Evolutionary conservation across 2,888 invertebrate genomes (phyloP).

Genomic region (Lissocephala sabroskyi): DNA sequence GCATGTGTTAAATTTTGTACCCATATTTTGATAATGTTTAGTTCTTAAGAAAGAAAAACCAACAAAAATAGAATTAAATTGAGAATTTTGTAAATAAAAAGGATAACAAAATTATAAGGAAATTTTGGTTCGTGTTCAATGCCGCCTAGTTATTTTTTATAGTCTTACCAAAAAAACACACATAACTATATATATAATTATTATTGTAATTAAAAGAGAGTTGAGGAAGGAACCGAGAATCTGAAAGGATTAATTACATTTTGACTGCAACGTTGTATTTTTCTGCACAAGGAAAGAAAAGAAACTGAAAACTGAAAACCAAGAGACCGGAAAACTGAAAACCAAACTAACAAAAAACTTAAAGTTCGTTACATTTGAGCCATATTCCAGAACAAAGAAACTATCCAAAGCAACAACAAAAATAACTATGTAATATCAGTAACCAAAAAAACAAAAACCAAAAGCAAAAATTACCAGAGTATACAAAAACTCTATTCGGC

Average conservation of each 20-base stretch:
- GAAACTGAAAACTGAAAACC: conserved; percentile 7
- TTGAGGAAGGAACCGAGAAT: conserved; percentile 11
- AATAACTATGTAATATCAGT: conserved; percentile 12
- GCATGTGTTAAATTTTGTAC: conserved; percentile 9
- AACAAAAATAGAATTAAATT: conserved; percentile 3
- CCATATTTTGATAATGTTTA: no score
- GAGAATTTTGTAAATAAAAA: conserved; percentile 2
- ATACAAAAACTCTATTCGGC: conserved; percentile 15
- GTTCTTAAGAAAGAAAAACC: background rate
- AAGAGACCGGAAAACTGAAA: conserved; percentile 5
- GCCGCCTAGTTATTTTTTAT: conserved; percentile 7
- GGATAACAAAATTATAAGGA: conserved; percentile 15
- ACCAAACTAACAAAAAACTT: conserved; percentile 13
- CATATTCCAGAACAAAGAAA: conserved; percentile 26
- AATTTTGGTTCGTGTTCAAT: conserved; percentile 30
- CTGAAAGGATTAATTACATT: conserved; percentile 8
- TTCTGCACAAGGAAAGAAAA: conserved; percentile 37
- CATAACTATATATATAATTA: conserved; percentile 5
- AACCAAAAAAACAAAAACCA: conserved; percentile 12
- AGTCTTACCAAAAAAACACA: background rate
- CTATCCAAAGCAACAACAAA: background rate
- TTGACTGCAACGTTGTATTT: conserved; percentile 55
- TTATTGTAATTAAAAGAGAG: background rate
- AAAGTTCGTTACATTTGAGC: conserved; percentile 40
- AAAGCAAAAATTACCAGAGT: conserved; percentile 6